Conservation (phyloP, 1,140 invertebrate genomes). For the Bursaphelenchus mucronatus region DNA sequence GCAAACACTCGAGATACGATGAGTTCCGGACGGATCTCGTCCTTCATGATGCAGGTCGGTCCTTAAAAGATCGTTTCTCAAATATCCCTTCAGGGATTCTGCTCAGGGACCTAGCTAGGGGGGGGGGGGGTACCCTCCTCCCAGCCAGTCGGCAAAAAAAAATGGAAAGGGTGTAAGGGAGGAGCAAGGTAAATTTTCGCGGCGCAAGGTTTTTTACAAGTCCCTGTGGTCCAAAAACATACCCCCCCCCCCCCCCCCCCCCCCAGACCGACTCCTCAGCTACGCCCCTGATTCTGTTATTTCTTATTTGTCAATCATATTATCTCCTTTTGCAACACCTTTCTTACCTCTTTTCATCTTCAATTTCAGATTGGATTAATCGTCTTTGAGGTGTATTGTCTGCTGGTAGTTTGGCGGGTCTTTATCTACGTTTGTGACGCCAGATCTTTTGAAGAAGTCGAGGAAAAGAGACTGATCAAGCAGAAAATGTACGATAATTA, state of each 20-base stretch:
- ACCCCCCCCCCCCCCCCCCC: too few relatives aligned
- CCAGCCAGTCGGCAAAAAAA: too few relatives aligned
- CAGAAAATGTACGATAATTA: slow-evolving; percentile 9
- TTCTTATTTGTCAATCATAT: background rate
- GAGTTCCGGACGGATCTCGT: slow-evolving; percentile 4
- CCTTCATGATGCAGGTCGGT: slow-evolving; percentile 12
- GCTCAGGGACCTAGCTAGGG: too few relatives aligned
- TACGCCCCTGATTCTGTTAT: too few relatives aligned
- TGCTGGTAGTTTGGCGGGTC: slow-evolving; percentile 9
- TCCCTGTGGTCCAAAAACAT: too few relatives aligned
- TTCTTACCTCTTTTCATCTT: background rate
- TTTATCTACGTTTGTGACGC: slow-evolving; percentile 9
- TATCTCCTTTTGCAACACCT: background rate
- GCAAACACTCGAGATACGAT: slow-evolving; percentile 20
- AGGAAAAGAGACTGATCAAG: slow-evolving; percentile 7
- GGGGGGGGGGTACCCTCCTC: too few relatives aligned
- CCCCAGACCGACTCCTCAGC: too few relatives aligned
- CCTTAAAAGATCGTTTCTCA: too few relatives aligned
- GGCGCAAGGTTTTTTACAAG: too few relatives aligned
- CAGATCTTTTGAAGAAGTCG: background rate
- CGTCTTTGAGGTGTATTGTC: slow-evolving; percentile 14
- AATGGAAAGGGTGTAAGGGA: too few relatives aligned
- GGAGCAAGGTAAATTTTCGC: too few relatives aligned
- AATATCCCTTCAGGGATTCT: too few relatives aligned
- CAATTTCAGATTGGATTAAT: slow-evolving; percentile 6